Evolutionary conservation across 2,888 invertebrate species (phyloP), one percentile per base, ranked within the genome.

Genomic region (Napeogenes sylphis): DNA sequence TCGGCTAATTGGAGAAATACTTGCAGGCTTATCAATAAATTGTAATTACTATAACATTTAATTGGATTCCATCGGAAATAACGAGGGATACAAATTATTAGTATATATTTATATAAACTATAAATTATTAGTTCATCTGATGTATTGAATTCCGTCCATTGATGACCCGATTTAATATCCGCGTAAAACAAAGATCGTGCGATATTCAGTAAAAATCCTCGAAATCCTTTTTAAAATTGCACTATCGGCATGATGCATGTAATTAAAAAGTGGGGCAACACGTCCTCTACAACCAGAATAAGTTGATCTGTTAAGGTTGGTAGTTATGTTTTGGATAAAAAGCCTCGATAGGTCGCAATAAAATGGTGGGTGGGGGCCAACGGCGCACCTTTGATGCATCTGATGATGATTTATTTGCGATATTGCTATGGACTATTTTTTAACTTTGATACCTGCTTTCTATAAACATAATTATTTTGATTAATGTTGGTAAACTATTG

Each of bases 191-290:
- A 73, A 74, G 70, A 72, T 64, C 59, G 64, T 51, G 66, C 65
- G 66, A 70, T 69, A 70, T 75, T 76, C 66, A 65, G 71, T 73
- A 72, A 75, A 79, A 77, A 77, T 76, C 73, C 76, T 77, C 79
- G 72, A 81, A 85, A 85, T 84, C 81, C 80, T 80, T 83, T 85
- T 82, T 79, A 77, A 80, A 82, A 82, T 79, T 83, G 81, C 82
- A 82, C 79, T 78, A 78, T 69, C 75, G 75, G 79, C 74, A 80
- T 85, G 83, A 85, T 86, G 84, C 83, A 85, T 86, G 85, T 85
- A 84, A 87, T 87, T 88, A 87, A 86, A 87, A 87, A 84, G 79
- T 84, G 80, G 80, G 79, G 81, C 82, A 84, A 73, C 78, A 76
- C 77, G 75, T 75, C 71, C 70, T 73, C 66, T 56, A 47, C 21